phyloP scores from a whole-genome alignment of 2,797 vertebrate genomes.

The Hyperoplus immaculatus region DNA sequence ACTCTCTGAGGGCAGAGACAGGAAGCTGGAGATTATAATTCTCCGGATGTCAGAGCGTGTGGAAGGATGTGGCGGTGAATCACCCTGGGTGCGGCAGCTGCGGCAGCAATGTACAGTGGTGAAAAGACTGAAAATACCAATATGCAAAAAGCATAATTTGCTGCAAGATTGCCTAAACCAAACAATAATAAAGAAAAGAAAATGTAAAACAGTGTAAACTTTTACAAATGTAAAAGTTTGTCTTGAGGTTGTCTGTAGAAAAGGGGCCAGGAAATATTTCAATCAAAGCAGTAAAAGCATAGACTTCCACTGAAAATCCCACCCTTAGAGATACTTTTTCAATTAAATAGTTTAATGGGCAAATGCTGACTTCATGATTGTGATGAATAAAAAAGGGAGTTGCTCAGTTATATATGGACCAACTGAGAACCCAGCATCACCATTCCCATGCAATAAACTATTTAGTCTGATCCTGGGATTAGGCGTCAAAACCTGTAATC shows the following conservation, averaged over 20 bases:
- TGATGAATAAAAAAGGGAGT: no score
- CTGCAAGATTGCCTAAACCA: background rate
- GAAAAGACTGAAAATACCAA: background rate
- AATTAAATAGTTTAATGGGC: no score
- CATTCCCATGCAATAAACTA: no score
- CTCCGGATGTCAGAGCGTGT: slow-evolving; percentile 37
- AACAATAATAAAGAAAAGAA: background rate
- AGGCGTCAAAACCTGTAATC: background rate
- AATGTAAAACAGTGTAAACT: background rate
- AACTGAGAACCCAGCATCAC: no score
- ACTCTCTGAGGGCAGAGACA: slow-evolving; percentile 27
- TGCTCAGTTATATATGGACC: no score
- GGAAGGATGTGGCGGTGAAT: slow-evolving; percentile 49
- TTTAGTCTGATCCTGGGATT: background rate
- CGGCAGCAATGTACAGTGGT: background rate
- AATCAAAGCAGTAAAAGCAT: no score
- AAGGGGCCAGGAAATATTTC: background rate
- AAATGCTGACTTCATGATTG: no score
- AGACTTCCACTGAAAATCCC: no score
- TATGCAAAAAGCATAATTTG: background rate
- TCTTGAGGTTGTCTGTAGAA: background rate
- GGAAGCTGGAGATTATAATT: slow-evolving; percentile 56
- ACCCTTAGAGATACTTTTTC: no score
- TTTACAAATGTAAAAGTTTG: background rate
- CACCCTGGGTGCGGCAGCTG: slow-evolving; percentile 47